Conservation (phyloP, 2,888 invertebrate genomes). For the Carpatolechia fugitivella region DNA sequence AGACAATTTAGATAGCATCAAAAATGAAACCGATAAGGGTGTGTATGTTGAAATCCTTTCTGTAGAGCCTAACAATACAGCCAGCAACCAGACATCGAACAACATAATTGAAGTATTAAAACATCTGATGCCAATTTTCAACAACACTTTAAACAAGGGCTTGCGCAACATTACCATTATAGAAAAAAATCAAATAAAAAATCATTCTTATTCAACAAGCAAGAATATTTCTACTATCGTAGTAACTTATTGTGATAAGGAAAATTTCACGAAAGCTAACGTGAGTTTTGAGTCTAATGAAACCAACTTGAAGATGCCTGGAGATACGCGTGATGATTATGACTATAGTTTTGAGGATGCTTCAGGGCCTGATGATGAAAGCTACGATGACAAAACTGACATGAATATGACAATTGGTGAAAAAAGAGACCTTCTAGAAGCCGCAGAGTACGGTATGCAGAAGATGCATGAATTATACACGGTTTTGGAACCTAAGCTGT, state of each 20-base stretch:
- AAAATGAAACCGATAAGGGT: constrained; percentile 36
- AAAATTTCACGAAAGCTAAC: constrained; percentile 46
- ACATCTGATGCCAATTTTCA: constrained; percentile 69
- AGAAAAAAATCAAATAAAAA: constrained; percentile 60
- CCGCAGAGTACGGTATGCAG: constrained; percentile 83
- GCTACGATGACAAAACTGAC: constrained; percentile 31
- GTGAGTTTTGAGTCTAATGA: constrained; percentile 30
- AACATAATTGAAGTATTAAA: constrained; percentile 68
- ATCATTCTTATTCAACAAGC: constrained; percentile 55
- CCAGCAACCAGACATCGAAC: constrained; percentile 58
- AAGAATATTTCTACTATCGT: constrained; percentile 69
- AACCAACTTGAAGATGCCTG: constrained; percentile 29
- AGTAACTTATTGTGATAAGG: constrained; percentile 67
- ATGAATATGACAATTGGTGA: constrained; percentile 44
- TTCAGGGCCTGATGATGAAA: constrained; percentile 27
- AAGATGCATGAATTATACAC: constrained; percentile 83
- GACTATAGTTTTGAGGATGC: constrained; percentile 28
- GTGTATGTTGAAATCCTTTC: constrained; percentile 65
- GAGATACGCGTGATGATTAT: constrained; percentile 22
- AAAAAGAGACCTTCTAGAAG: constrained; percentile 79
- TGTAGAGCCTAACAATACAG: constrained; percentile 58
- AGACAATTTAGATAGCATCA: neutral
- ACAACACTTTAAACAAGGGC: constrained; percentile 59
- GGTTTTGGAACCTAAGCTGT: constrained; percentile 83
- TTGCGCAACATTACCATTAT: constrained; percentile 69